phyloP scores from a whole-genome alignment of 2,888 invertebrate species.

The Drosophila merina region DNA sequence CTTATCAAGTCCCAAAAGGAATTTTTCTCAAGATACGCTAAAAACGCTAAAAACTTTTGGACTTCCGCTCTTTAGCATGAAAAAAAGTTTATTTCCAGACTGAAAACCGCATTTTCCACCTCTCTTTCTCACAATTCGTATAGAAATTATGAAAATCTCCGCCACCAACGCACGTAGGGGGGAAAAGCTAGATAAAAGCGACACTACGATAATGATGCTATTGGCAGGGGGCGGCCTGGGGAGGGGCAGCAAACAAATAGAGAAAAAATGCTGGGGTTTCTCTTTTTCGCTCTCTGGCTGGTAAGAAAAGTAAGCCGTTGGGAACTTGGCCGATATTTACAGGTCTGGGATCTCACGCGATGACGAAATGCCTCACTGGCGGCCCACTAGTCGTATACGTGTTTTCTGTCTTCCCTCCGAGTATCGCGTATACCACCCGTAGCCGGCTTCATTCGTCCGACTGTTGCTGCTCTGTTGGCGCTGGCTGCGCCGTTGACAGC shows the following conservation, averaged over 20 bases:
- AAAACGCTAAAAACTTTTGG: not conserved
- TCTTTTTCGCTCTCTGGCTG: slow-evolving; percentile 1
- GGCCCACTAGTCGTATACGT: slow-evolving; percentile 34
- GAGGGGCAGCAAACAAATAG: slow-evolving; percentile 36
- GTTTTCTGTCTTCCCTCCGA: slow-evolving; percentile 11
- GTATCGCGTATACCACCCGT: slow-evolving; percentile 34
- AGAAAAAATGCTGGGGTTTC: slow-evolving; percentile 6
- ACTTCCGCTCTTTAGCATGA: slow-evolving; percentile 4
- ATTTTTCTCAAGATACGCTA: slow-evolving; percentile 3
- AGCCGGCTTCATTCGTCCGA: slow-evolving; percentile 30
- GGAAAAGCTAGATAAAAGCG: slow-evolving; percentile 27
- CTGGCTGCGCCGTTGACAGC: slow-evolving; percentile 1
- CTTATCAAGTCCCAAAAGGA: slow-evolving; percentile 1
- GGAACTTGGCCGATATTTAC: slow-evolving; percentile 58
- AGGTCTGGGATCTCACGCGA: slow-evolving; percentile 55
- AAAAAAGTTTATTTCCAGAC: slow-evolving; percentile 9
- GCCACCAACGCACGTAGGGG: slow-evolving; percentile 13
- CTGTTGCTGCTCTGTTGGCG: slow-evolving; percentile 37
- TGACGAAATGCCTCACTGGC: slow-evolving; percentile 61
- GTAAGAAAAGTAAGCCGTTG: slow-evolving; percentile 20
- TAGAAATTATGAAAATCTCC: slow-evolving; percentile 16
- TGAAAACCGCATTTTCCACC: not conserved
- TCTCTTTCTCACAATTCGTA: not conserved
- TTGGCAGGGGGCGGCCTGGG: not conserved
- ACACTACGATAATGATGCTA: slow-evolving; percentile 26